Percentiles rank a stretch among this genome's conserved stretches.
Conservation (phyloP, 2,113 vertebrate genomes). For the Stigmatopora argus region DNA sequence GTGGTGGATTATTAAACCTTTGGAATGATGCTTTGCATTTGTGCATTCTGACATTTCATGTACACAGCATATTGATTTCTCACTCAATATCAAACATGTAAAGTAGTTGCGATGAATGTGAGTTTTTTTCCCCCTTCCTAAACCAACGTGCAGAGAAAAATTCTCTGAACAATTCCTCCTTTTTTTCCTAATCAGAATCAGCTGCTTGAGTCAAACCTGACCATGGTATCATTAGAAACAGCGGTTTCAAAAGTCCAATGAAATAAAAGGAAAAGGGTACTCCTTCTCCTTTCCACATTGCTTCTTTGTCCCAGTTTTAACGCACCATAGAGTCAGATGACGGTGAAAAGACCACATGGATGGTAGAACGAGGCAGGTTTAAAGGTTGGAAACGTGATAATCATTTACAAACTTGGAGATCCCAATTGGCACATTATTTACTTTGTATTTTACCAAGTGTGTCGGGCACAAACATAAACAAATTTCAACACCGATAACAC, state of each 20-base stretch:
- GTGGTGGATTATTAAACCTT: not conserved
- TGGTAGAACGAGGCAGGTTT: not conserved
- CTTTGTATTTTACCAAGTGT: not conserved
- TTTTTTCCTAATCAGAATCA: slow-evolving; percentile 10
- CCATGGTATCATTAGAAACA: slow-evolving; percentile 33
- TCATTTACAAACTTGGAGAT: not conserved
- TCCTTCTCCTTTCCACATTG: slow-evolving; percentile 36
- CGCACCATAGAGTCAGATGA: slow-evolving; percentile 60
- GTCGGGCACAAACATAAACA: not conserved
- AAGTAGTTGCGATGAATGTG: not conserved
- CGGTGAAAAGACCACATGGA: slow-evolving; percentile 5
- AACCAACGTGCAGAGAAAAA: not conserved
- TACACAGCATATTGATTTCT: not conserved
- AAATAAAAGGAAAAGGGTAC: slow-evolving; percentile 36
- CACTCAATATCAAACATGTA: not conserved
- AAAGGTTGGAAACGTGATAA: not conserved
- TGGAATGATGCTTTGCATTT: not conserved
- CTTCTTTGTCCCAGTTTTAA: slow-evolving; percentile 47
- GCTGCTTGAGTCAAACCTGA: slow-evolving; percentile 17
- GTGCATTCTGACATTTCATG: not conserved
- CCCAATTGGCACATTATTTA: not conserved
- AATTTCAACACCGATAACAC: no score
- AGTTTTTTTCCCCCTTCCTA: not conserved
- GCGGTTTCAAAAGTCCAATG: slow-evolving; percentile 30
- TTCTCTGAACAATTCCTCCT: not conserved